These are phyloP conservation scores for Hyppa rectilinea DNA, from an alignment of 2,888 invertebrate species.

Conservation along the genomic window DNA sequence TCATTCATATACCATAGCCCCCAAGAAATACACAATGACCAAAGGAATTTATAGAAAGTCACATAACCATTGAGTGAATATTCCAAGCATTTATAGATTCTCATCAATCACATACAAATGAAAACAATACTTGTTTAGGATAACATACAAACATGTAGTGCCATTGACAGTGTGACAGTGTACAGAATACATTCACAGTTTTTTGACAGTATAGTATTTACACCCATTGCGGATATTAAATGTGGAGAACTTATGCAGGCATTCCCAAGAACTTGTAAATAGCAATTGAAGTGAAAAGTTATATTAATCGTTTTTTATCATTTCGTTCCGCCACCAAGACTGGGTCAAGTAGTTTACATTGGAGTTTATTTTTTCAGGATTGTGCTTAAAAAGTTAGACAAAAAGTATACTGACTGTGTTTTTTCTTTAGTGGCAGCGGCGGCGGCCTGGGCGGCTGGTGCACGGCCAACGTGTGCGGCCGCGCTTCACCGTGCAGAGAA, in stretches of 20 bases:
- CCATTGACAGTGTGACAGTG: conserved; percentile 55
- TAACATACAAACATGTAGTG: conserved; percentile 57
- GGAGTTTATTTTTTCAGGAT: conserved; percentile 18
- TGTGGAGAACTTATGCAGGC: conserved; percentile 31
- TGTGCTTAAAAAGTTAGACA: conserved; percentile 8
- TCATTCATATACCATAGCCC: conserved; percentile 65
- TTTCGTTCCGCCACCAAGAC: conserved; percentile 58
- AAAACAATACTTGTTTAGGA: conserved; percentile 39
- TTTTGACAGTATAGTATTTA: conserved; percentile 43
- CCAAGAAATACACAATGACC: conserved; percentile 56
- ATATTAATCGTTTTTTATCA: conserved; percentile 24
- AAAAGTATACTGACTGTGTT: conserved; percentile 95
- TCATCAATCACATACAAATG: conserved; percentile 44
- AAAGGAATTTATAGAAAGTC: conserved; percentile 38
- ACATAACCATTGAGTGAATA: conserved; percentile 39
- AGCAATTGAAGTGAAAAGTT: conserved; percentile 36
- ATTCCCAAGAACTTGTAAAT: conserved; percentile 33
- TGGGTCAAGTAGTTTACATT: conserved; percentile 55
- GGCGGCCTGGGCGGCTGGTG: conserved; percentile 94
- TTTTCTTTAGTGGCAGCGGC: conserved; percentile 97
- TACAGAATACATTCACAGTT: conserved; percentile 47
- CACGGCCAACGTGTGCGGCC: conserved; percentile 88
- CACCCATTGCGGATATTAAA: conserved; percentile 24
- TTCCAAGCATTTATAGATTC: conserved; percentile 47
- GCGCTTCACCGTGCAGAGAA: conserved; percentile 84